Base-by-base conservation (phyloP, 1,140 invertebrate genomes). In the Brachionus calyciflorus region DNA sequence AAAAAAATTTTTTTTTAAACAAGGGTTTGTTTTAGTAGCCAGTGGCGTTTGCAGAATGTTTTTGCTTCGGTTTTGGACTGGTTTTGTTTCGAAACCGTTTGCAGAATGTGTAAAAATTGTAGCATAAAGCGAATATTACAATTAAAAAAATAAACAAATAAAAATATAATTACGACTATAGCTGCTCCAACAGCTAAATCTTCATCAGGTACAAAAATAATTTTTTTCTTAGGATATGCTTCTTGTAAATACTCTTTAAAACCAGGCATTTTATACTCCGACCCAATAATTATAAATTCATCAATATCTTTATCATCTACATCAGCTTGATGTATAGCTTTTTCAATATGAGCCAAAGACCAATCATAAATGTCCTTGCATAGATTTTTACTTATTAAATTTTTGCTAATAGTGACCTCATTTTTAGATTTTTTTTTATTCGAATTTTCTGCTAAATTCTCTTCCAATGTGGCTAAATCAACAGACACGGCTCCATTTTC, bases 331-430 rank as follows among this genome's bases (percentile, higher is more conserved):
- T 28, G 33, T n/a, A 73, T 73, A 1, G 69, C 44, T 14, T 73
- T 73, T 49, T 73, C 46, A 14, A 73, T 51, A 37, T 73, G 69
- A 10, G 48, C 69, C 12, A 73, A 33, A 7, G 69, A 49, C 69
- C 69, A 73, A 12, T 73, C 69, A 41, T 73, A 73, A 51, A 73
- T 73, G 33, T 73, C 69, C n/a, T 73, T 73, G 26, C 69, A 73
- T 10, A 73, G 12, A 9, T 14, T 30, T 49, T 33, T 49, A 10
- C 33, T 26, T n/a, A 73, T 73, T 30, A 51, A 21, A 12, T 73
- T 73, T 26, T 51, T 49, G 9, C 14, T 73, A 14, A 73, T 73
- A n/a, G 19, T 12, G 10, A 73, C 21, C 33, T 73, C 69, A 9
- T 73, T 55, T 12, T 21, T 41, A 7, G 26, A 33, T 24, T 46